phyloP scores from a whole-genome alignment of 2,888 invertebrate genomes.

The Amiota communis region DNA sequence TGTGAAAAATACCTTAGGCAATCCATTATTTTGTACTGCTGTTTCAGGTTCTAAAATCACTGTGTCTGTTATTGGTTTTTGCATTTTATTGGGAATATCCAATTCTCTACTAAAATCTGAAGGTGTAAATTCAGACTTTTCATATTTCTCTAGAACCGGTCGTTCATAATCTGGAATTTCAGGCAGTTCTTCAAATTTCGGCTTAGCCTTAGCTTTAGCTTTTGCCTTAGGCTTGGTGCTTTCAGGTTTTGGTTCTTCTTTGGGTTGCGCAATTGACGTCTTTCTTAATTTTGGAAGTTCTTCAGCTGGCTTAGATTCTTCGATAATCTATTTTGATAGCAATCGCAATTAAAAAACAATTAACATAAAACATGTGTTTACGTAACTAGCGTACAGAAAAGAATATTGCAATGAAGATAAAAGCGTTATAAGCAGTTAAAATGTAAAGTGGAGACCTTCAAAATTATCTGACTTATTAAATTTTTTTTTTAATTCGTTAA shows the following conservation, averaged over 20 bases:
- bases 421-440: too few relatives aligned
- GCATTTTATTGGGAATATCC: constrained; percentile 70
- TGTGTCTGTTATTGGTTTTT: constrained; percentile 61
- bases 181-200: constrained; percentile 77
- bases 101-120: constrained; percentile 70
- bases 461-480: too few relatives aligned
- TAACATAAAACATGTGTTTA: too few relatives aligned
- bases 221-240: constrained; percentile 64
- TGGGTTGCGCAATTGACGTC: constrained; percentile 58
- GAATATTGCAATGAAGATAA: too few relatives aligned
- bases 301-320: constrained; percentile 64
- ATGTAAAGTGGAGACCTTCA: too few relatives aligned
- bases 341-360: too few relatives aligned
- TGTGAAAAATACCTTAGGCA: constrained; percentile 65
- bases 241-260: constrained; percentile 69
- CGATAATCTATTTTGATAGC: constrained; percentile 56
- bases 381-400: too few relatives aligned
- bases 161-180: constrained; percentile 84
- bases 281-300: constrained; percentile 72
- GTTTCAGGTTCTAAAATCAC: constrained; percentile 58
- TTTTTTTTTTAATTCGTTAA: too few relatives aligned
- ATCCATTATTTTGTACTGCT: constrained; percentile 63
- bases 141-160: constrained; percentile 81
- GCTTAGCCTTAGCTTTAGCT: constrained; percentile 59
- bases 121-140: constrained; percentile 76